Percentiles rank a stretch among this genome's conserved stretches.
phyloP scores from a whole-genome alignment of 2,888 invertebrate species.

The Tanypteryx hageni region DNA sequence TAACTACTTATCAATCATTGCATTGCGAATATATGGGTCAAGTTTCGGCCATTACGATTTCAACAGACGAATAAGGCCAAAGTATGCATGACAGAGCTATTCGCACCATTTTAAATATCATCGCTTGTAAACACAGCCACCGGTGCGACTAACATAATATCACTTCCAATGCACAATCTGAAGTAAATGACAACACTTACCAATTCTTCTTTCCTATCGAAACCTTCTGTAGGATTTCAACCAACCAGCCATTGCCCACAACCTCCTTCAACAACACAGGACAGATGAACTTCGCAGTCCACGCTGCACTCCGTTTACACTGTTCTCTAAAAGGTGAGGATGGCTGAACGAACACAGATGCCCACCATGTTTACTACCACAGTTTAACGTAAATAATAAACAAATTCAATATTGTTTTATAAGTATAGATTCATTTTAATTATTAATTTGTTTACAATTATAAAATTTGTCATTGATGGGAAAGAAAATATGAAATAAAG shows the following conservation, averaged over 20 bases:
- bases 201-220: conserved; percentile 45
- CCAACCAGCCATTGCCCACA: background rate
- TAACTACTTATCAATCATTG: background rate
- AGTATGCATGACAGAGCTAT: conserved; percentile 36
- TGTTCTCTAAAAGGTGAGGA: conserved; percentile 51
- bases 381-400: background rate
- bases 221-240: background rate
- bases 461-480: no score
- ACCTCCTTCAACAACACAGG: conserved; percentile 42
- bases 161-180: background rate
- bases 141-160: background rate
- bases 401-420: no score
- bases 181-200: conserved; percentile 50
- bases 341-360: conserved; percentile 1
- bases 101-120: background rate
- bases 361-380: background rate
- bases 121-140: background rate
- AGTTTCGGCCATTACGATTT: conserved; percentile 38
- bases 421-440: no score
- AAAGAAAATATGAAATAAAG: no score
- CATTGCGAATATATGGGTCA: conserved; percentile 30
- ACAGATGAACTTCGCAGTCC: conserved; percentile 48
- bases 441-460: no score
- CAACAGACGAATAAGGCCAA: conserved; percentile 33
- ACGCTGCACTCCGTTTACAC: conserved; percentile 52